Evolutionary conservation across 2,888 invertebrate species (phyloP).

Genomic region (Lacanobia wlatinum): DNA sequence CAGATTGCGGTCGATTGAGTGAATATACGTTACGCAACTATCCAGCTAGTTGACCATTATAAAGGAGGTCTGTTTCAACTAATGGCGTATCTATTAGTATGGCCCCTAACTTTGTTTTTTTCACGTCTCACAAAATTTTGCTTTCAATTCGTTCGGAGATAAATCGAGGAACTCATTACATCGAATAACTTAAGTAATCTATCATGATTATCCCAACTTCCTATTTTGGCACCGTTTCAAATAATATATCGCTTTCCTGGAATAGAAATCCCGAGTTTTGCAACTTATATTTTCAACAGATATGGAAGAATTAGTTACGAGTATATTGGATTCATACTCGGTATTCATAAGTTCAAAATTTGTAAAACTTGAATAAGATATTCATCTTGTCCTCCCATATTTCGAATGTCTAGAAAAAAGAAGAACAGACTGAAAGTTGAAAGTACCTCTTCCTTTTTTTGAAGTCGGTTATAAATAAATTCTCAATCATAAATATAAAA

Average conservation of each 20-base stretch:
- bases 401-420: too few species aligned
- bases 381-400: background rate
- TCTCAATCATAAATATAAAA: too few species aligned
- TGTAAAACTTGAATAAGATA: background rate
- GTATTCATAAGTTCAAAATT: background rate
- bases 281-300: constrained; percentile 13
- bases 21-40: too few species aligned
- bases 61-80: too few species aligned
- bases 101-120: constrained; percentile 4
- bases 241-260: constrained; percentile 33
- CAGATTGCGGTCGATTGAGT: too few species aligned
- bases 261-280: constrained; percentile 21
- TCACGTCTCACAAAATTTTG: background rate
- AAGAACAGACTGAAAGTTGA: too few species aligned
- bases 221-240: constrained; percentile 60
- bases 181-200: constrained; percentile 49
- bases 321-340: background rate
- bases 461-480: too few species aligned
- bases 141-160: constrained; percentile 13
- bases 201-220: constrained; percentile 55
- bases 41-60: too few species aligned
- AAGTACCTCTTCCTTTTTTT: too few species aligned
- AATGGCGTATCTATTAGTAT: background rate
- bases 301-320: background rate
- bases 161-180: constrained; percentile 48